Base-by-base conservation (phyloP, 1,140 invertebrate genomes). In the Glossosoma conforme region DNA sequence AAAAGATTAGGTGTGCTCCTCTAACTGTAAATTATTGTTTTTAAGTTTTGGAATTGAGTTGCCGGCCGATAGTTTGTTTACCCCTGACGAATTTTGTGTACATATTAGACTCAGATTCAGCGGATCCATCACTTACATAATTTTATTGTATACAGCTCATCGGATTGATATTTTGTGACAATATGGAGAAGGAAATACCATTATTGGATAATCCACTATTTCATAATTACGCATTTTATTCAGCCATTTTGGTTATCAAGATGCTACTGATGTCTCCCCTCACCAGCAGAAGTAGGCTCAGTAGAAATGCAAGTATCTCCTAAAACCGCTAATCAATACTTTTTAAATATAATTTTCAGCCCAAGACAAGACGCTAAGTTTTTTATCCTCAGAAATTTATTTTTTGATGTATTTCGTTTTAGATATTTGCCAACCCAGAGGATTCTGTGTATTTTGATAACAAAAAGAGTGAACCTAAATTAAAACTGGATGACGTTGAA, bases 171-270 rank as follows among this genome's bases (percentile, higher is more conserved):
- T n/a, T n/a, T n/a, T n/a, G n/a, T n/a, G n/a, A n/a, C n/a, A n/a
- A n/a, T n/a, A n/a, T n/a, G n/a, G n/a, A n/a, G n/a, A n/a, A n/a
- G n/a, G n/a, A n/a, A n/a, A n/a, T n/a, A n/a, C n/a, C n/a, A n/a
- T n/a, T n/a, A 4, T 37, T 69, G 18, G 52, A 66, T 14, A 69
- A 74, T 48, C 65, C 69, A 2, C 60, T 68, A 0, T 71, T 79
- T 15, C 60, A 67, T 33, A 65, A 69, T 4, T 80, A 70, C 54
- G 71, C 75, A 2, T 67, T 77, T 38, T 77, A 77, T 57, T 67
- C 71, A 1, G 70, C 66, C 1, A 64, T 82, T 30, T 60, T 82
- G 18, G 65, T 75, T 11, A 18, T 80, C 3, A 82, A 83, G 57
- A 64, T 79, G 56, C 40, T 81, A 25, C 21, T 62, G 2, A 64